A percentile compares a stretch with the other conserved stretches of the same genome.
Conservation (phyloP, 2,888 invertebrate genomes). For the Morpho helenor region DNA sequence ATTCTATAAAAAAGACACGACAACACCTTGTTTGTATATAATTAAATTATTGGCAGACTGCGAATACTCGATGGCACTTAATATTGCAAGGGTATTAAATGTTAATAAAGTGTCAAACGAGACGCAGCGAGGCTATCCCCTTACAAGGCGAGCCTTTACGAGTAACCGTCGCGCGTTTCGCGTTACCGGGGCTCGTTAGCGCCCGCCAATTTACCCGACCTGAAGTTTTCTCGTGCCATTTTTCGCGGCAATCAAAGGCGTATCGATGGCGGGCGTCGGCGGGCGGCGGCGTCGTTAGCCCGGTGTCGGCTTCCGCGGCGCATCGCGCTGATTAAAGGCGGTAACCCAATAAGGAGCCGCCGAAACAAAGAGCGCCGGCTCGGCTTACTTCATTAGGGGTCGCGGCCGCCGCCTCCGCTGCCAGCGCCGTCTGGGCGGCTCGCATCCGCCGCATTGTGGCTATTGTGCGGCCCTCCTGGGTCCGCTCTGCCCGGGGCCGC, state of each 20-base stretch:
- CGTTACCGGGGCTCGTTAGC: constrained; percentile 23
- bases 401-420: constrained; percentile 42
- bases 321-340: constrained; percentile 61
- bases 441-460: constrained; percentile 55
- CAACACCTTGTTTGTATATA: too few relatives aligned
- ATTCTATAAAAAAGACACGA: too few relatives aligned
- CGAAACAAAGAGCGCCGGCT: constrained; percentile 58
- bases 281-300: constrained; percentile 42
- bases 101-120: too few relatives aligned
- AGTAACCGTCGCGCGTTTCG: neutral
- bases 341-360: constrained; percentile 68
- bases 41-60: too few relatives aligned
- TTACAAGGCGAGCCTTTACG: too few relatives aligned
- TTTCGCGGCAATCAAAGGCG: constrained; percentile 57
- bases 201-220: constrained; percentile 28
- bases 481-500: constrained; percentile 37
- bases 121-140: too few relatives aligned
- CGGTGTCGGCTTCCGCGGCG: constrained; percentile 40
- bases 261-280: constrained; percentile 58
- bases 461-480: constrained; percentile 49
- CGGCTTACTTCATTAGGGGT: constrained; percentile 68
- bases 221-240: constrained; percentile 33
- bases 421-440: constrained; percentile 43
- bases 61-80: too few relatives aligned
- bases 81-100: too few relatives aligned